Percentiles rank a stretch among this genome's conserved stretches.
Evolutionary conservation across 2,113 vertebrate species (phyloP).

Genomic region (Anguilla rostrata): DNA sequence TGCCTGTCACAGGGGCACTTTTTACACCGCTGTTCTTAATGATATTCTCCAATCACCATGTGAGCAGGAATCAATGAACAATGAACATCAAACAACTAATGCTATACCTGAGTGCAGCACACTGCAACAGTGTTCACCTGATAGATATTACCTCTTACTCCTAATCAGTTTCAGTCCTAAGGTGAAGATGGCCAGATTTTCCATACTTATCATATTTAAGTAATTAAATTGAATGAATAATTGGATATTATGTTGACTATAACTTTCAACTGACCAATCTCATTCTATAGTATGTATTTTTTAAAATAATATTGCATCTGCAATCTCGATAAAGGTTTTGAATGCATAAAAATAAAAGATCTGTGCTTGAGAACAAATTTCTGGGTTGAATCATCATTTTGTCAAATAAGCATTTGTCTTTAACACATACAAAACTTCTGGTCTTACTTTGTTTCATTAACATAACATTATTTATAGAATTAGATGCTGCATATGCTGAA

Average conservation of each 20-base stretch:
- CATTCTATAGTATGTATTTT: too few relatives aligned
- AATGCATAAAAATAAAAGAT: too few relatives aligned
- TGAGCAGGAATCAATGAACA: background rate
- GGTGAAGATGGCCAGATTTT: background rate
- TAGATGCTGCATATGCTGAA: too few relatives aligned
- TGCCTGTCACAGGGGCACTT: background rate
- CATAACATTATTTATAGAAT: background rate
- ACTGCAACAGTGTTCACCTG: background rate
- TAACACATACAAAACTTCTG: background rate
- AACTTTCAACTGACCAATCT: background rate
- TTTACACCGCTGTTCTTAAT: background rate
- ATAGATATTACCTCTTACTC: background rate
- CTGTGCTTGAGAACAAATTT: too few relatives aligned
- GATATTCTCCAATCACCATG: background rate
- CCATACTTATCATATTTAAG: background rate
- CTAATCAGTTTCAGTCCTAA: background rate
- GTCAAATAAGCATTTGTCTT: background rate
- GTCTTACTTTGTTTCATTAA: background rate
- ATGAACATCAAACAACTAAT: background rate
- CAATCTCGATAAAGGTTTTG: too few relatives aligned
- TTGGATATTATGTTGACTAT: background rate
- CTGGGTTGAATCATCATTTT: background rate
- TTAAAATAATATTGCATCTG: too few relatives aligned
- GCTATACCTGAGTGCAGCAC: background rate
- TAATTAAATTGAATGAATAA: background rate